Evolutionary conservation across 2,113 vertebrate genomes (phyloP), one percentile per base, ranked within the genome.

Genomic region (Psophia crepitans): DNA sequence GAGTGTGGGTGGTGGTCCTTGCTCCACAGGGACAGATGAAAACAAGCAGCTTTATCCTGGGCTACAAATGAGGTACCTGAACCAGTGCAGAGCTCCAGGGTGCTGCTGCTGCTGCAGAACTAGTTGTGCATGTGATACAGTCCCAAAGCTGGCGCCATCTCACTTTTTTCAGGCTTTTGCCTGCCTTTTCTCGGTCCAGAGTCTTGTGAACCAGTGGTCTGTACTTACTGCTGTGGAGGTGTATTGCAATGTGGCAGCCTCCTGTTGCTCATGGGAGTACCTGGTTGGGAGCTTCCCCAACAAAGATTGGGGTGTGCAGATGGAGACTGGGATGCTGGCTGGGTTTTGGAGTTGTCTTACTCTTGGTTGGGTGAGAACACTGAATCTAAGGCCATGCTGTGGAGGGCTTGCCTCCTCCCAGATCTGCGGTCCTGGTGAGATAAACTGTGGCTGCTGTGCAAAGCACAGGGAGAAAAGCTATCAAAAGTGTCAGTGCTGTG

Each of bases 231-330:
- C 54, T 56, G 46, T 35, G 27, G 43, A 53, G 33, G 6, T 22
- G 51, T 5, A 9, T 23, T 53, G 32, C 5, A 1, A 12, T 44
- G 30, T 24, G 30, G n/a, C n/a, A 75, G 51, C 8, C 28, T 3
- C 5, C 5, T 2, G 3, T 3, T 76, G 30, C 53, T 41, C 1
- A 0, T 39, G 27, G 63, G 17, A 46, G 6, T 30, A 23, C 41
- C 65, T 54, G 19, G 8, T 0, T 56, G 37, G 54, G 65, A 73
- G 28, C 26, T 24, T 69, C 35, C 57, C n/a, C 39, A 64, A 68
- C 26, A 32, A 7, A 89, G 35, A 10, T 0, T 37, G 57, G 53
- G 27, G 2, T 66, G 14, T 37, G n/a, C 35, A 56, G 60, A 27
- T 46, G 20, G 37, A 63, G 51, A 9, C 3, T 27, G 43, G 39